Percentiles rank a stretch among this genome's conserved stretches.
phyloP scores from a whole-genome alignment of 2,113 vertebrate genomes.

The Pycnonotus jocosus region DNA sequence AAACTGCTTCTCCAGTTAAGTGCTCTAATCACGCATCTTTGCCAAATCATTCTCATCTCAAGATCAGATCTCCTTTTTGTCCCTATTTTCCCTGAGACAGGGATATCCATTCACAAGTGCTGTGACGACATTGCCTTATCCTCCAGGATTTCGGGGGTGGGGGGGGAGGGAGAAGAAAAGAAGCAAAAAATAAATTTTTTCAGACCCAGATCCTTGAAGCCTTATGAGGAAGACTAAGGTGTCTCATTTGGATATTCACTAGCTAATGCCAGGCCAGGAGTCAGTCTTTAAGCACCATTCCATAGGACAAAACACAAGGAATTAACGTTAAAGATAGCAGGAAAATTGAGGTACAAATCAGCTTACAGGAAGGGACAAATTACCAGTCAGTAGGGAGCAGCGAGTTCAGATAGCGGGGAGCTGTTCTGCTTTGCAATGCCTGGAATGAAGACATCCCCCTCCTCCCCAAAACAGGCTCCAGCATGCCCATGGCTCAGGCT shows the following conservation, averaged over 20 bases:
- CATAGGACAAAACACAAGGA: neutral
- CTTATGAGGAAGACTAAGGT: neutral
- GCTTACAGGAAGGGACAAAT: constrained; percentile 25
- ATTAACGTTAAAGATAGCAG: neutral
- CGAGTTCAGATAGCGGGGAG: neutral
- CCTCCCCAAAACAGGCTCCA: neutral
- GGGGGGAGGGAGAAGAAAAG: fast-evolving
- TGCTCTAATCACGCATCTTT: neutral
- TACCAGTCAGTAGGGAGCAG: constrained; percentile 18
- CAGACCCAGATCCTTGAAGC: neutral
- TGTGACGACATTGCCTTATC: neutral
- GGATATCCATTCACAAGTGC: neutral
- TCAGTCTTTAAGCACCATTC: neutral
- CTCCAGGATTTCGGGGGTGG: neutral
- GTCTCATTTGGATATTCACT: neutral
- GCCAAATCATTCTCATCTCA: neutral
- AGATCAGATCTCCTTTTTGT: neutral
- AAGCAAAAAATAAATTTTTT: neutral
- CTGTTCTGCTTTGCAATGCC: neutral
- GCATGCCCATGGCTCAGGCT: neutral
- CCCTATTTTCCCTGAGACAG: neutral
- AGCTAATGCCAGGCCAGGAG: neutral
- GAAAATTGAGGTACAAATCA: neutral
- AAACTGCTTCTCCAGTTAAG: neutral
- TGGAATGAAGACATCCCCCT: constrained; percentile 28